Percentiles rank a stretch among this genome's conserved stretches.
phyloP scores from a whole-genome alignment of 2,797 vertebrate species.

The Sternarchorhynchus goeldii region DNA sequence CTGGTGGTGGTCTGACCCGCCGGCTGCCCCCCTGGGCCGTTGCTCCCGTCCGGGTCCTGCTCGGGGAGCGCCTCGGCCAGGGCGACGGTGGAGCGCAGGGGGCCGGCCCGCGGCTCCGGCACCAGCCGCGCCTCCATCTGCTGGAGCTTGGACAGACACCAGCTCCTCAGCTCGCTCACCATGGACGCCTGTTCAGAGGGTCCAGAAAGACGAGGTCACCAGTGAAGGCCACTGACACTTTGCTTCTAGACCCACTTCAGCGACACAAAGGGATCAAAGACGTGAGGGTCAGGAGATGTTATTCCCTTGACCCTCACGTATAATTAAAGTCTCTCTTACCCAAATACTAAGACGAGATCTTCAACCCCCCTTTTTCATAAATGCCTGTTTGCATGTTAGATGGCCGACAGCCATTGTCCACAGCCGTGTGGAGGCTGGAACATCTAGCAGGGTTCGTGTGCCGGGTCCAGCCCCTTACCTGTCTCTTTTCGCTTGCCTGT shows the following conservation, averaged over 20 bases:
- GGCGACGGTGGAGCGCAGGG: constrained; percentile 65
- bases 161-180: constrained; percentile 90
- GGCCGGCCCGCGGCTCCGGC: constrained; percentile 71
- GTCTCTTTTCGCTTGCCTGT: constrained; percentile 81
- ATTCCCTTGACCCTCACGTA: too few species aligned
- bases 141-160: constrained; percentile 94
- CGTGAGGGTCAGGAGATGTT: too few species aligned
- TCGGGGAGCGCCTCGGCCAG: constrained; percentile 73
- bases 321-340: neutral
- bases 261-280: too few species aligned
- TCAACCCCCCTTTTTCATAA: neutral
- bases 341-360: neutral
- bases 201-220: constrained; percentile 7
- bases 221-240: too few species aligned
- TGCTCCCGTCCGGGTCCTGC: constrained; percentile 49
- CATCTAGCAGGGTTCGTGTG: neutral
- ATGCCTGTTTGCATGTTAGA: too few species aligned
- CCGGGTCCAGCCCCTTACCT: constrained; percentile 74
- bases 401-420: too few species aligned
- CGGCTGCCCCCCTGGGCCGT: neutral
- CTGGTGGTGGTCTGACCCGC: constrained; percentile 15
- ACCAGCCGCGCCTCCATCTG: constrained; percentile 84
- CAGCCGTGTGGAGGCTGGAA: neutral
- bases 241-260: too few species aligned
- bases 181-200: constrained; percentile 80